Base-by-base conservation (phyloP, 2,797 vertebrate species). In the Sebastes trivittatus region DNA sequence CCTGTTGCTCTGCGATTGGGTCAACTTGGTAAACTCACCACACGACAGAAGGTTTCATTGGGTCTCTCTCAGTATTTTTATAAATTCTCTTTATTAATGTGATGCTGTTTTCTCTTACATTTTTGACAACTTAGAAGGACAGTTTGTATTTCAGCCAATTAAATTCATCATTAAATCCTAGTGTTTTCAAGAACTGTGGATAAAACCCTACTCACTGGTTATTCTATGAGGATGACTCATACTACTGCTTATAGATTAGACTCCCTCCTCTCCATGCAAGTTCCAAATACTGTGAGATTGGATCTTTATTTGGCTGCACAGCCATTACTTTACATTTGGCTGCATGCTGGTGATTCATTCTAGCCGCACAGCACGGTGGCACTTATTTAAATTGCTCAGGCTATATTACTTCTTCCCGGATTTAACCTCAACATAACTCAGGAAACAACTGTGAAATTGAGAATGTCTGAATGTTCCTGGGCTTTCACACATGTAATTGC, bases 341-440 rank as follows among this genome's bases (percentile, higher is more conserved):
- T 81, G 58, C 36, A 72, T 64, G 65, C 29, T 56, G 49, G 34
- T 82, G 73, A 89, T 80, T 87, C 56, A 75, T 77, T 79, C 27
- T 59, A 77, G 66, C 54, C 55, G 29, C 64, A 67, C 27, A 72
- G 55, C 65, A 65, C 13, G 29, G 34, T 68, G 77, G 46, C 77
- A 82, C 74, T 58, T 84, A 82, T 63, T 85, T 42, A 80, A 89
- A 83, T 80, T 83, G 65, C 58, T 79, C 29, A 54, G 29, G 52
- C 49, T 84, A 49, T 64, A 72, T 68, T 38, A 30, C 13, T 63
- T 10, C 1, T 68, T 9, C 59, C 14, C 9, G 7, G 54, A 74
- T 80, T 63, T 77, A 64, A 65, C 56, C 52, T 69, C 72, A 78
- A 14, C 25, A 60, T 60, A 55, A 34, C 25, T 81, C 13, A 61